These are phyloP conservation scores for Myotis davidii DNA, from an alignment of 2,113 vertebrate genomes.

Conservation along the genomic window DNA sequence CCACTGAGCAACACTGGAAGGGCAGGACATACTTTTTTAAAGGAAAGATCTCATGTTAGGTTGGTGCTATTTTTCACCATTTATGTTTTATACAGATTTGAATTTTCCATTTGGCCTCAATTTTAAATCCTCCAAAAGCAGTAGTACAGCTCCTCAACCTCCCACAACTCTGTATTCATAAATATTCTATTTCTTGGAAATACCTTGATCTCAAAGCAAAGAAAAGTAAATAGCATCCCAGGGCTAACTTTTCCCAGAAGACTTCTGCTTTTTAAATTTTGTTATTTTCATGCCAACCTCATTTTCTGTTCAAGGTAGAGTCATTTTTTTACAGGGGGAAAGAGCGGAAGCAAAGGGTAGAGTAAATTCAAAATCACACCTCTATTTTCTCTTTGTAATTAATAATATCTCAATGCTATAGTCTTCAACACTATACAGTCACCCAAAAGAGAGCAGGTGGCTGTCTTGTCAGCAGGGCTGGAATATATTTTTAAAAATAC, in stretches of 20 bases:
- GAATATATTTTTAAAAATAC: not conserved
- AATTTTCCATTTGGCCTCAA: conserved; percentile 28
- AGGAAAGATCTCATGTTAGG: not conserved
- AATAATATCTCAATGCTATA: not conserved
- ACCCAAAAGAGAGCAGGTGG: too few species aligned
- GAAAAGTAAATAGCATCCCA: not conserved
- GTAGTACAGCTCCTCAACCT: not conserved
- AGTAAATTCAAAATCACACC: conserved; percentile 3
- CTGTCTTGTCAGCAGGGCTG: too few species aligned
- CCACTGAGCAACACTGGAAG: too few species aligned
- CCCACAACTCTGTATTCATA: conserved; percentile 26
- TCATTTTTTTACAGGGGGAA: not conserved
- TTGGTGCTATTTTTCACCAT: not conserved
- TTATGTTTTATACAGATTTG: conserved; percentile 32
- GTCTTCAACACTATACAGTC: not conserved
- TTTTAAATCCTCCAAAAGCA: conserved; percentile 34
- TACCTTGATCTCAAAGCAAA: conserved; percentile 61
- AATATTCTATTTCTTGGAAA: conserved; percentile 66
- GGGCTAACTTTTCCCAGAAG: not conserved
- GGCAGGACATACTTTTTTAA: not conserved
- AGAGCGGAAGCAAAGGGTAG: not conserved
- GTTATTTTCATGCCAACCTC: not conserved
- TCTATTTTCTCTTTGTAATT: conserved; percentile 8
- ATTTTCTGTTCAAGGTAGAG: not conserved
- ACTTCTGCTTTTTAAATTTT: not conserved